Percentiles rank a stretch among this genome's conserved stretches.
phyloP scores from a whole-genome alignment of 2,888 invertebrate species.

The Anarsia innoxiella region DNA sequence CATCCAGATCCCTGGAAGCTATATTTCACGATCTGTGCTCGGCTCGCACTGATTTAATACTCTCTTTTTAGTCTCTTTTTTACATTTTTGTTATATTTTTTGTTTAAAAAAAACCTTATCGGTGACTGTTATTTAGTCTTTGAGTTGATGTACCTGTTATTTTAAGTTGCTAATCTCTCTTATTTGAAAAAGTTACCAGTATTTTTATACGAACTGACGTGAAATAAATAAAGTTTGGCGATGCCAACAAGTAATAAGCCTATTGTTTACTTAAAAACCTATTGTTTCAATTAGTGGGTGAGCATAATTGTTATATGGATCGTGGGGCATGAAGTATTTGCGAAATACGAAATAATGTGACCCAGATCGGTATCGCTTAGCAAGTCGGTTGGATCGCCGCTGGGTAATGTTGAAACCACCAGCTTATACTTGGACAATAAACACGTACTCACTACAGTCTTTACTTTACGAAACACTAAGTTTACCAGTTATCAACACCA shows the following conservation, averaged over 20 bases:
- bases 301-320: slow-evolving; percentile 39
- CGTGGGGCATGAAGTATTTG: slow-evolving; percentile 47
- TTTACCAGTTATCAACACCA: not conserved
- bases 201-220: slow-evolving; percentile 41
- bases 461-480: slow-evolving; percentile 9
- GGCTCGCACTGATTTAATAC: slow-evolving; percentile 61
- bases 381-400: slow-evolving; percentile 38
- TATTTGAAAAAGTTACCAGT: slow-evolving; percentile 36
- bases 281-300: slow-evolving; percentile 29
- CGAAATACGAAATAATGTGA: slow-evolving; percentile 59
- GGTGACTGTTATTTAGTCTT: slow-evolving; percentile 52
- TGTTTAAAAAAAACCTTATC: slow-evolving; percentile 43
- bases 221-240: slow-evolving; percentile 51
- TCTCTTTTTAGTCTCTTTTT: slow-evolving; percentile 44
- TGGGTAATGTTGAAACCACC: slow-evolving; percentile 44
- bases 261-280: slow-evolving; percentile 33
- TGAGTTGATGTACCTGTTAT: slow-evolving; percentile 74
- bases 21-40: slow-evolving; percentile 43
- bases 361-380: slow-evolving; percentile 58
- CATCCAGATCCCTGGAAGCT: slow-evolving; percentile 33
- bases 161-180: slow-evolving; percentile 39
- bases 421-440: slow-evolving; percentile 59
- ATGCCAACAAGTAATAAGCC: slow-evolving; percentile 38
- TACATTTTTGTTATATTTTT: slow-evolving; percentile 50
- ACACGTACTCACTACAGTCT: slow-evolving; percentile 28